Percentiles rank a stretch among this genome's conserved stretches.
Evolutionary conservation across 2,888 invertebrate species (phyloP).

Genomic region (Andrena bicolor): DNA sequence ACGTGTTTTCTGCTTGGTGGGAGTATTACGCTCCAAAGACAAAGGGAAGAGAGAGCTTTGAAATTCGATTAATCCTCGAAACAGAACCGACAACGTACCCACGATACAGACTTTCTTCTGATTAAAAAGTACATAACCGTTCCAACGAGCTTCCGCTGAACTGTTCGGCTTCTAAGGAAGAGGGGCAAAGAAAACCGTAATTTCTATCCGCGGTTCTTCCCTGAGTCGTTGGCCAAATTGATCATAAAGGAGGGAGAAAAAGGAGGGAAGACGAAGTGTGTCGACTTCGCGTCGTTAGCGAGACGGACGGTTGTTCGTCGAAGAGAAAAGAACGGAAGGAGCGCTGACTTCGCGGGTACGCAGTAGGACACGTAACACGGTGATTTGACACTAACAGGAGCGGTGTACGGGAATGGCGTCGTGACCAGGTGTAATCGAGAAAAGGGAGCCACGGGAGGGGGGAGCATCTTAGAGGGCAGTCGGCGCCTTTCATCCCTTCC

Average conservation of each 20-base stretch:
- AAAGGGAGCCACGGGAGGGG: slow-evolving; percentile 58
- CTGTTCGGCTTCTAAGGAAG: background rate
- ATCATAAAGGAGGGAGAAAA: background rate
- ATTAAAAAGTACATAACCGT: background rate
- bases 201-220: background rate
- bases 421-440: slow-evolving; percentile 71
- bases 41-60: background rate
- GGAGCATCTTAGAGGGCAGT: slow-evolving; percentile 71
- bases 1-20: background rate
- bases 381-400: slow-evolving; percentile 69
- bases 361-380: slow-evolving; percentile 61
- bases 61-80: background rate
- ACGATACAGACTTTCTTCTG: background rate
- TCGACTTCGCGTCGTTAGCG: slow-evolving; percentile 19
- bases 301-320: background rate
- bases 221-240: background rate
- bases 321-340: slow-evolving; percentile 17
- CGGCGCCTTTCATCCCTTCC: slow-evolving; percentile 74
- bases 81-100: background rate
- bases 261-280: slow-evolving; percentile 21
- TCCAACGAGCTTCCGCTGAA: background rate
- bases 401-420: slow-evolving; percentile 65
- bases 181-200: background rate
- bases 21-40: background rate
- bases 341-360: slow-evolving; percentile 51